Evolutionary conservation across 2,797 vertebrate genomes (phyloP).

Genomic region (Ibycter americanus): DNA sequence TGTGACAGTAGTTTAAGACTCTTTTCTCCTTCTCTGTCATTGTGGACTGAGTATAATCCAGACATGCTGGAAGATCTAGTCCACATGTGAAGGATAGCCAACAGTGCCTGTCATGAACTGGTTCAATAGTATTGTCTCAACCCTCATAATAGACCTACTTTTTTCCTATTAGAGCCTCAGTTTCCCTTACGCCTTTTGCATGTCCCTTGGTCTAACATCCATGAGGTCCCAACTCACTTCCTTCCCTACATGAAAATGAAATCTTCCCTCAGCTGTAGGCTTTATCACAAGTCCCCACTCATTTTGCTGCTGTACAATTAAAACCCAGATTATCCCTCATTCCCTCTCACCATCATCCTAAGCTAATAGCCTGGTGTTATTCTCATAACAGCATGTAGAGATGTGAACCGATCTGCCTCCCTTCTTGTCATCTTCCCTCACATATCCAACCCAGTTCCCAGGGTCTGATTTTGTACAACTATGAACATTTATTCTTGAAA

Average conservation of each 20-base stretch:
- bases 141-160: not conserved
- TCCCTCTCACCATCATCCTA: not conserved
- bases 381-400: not conserved
- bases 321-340: not conserved
- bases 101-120: not conserved
- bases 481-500: conserved; percentile 44
- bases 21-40: not conserved
- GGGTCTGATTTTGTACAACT: conserved; percentile 20
- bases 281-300: not conserved
- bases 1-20: not conserved
- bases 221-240: not conserved
- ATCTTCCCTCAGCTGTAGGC: not conserved
- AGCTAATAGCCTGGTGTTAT: not conserved
- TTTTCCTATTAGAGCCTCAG: not conserved
- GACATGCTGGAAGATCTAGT: not conserved
- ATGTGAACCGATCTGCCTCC: conserved; percentile 13
- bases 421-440: conserved; percentile 36
- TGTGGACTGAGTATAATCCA: not conserved
- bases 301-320: not conserved
- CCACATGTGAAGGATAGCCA: not conserved
- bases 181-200: not conserved
- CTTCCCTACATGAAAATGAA: not conserved
- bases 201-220: not conserved
- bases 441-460: conserved; percentile 12
- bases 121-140: not conserved